phyloP scores from a whole-genome alignment of 2,797 vertebrate species.

The Odontamblyopus rebecca region DNA sequence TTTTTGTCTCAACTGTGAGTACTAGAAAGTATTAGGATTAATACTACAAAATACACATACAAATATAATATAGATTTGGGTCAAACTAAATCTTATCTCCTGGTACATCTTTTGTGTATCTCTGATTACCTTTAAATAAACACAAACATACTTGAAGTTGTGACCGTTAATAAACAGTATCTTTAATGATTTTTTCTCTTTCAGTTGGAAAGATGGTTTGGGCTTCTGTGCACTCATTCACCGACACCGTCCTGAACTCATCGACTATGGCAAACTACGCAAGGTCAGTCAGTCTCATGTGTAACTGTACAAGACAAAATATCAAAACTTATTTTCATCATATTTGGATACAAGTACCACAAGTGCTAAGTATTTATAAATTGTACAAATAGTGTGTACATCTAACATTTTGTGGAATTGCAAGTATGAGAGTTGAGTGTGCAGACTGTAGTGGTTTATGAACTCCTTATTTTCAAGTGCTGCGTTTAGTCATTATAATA shows the following conservation, averaged over 20 bases:
- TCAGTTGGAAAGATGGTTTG: conserved; percentile 97
- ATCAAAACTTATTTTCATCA: no score
- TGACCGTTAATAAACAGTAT: background rate
- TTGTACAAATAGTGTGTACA: background rate
- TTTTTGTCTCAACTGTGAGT: background rate
- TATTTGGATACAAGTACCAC: background rate
- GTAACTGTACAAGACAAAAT: background rate
- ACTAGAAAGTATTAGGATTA: background rate
- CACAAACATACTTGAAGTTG: no score
- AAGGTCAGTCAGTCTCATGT: conserved; percentile 78
- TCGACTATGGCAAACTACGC: conserved; percentile 94
- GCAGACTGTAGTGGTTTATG: background rate
- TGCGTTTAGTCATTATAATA: background rate
- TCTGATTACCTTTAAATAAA: no score
- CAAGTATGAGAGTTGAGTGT: background rate
- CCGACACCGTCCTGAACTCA: conserved; percentile 97
- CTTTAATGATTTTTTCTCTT: conserved; percentile 2
- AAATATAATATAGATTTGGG: background rate
- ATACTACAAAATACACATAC: background rate
- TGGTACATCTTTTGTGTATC: no score
- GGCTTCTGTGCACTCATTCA: conserved; percentile 99
- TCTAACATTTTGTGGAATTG: background rate
- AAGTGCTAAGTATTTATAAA: background rate
- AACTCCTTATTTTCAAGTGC: background rate
- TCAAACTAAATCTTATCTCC: no score